Evolutionary conservation across 2,888 invertebrate species (phyloP).

Genomic region (Amorpha juglandis): DNA sequence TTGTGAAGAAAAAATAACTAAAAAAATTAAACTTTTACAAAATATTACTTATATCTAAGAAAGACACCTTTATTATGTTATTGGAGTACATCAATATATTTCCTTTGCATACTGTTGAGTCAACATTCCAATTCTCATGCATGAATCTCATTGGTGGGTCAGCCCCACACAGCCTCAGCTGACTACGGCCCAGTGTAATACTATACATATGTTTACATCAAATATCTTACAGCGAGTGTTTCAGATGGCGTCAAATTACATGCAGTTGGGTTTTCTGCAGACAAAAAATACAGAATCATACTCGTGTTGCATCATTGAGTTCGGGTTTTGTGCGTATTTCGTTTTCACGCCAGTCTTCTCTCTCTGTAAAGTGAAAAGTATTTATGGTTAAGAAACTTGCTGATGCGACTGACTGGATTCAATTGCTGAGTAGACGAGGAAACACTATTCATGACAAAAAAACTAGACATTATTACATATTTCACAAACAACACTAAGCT

Average conservation of each 20-base stretch:
- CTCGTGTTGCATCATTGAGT: conserved; percentile 96
- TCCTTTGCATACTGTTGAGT: not conserved
- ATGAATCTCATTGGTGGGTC: conserved; percentile 8
- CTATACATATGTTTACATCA: not conserved
- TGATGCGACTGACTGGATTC: too few relatives aligned
- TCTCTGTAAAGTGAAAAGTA: conserved; percentile 82
- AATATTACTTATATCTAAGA: not conserved
- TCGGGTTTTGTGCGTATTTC: conserved; percentile 95
- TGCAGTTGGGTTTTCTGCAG: conserved; percentile 88
- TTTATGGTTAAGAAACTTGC: not conserved
- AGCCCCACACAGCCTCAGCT: not conserved
- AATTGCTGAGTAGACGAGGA: too few relatives aligned
- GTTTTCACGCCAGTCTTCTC: conserved; percentile 91
- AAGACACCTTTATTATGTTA: not conserved
- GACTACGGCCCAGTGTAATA: conserved; percentile 17
- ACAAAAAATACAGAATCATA: conserved; percentile 97
- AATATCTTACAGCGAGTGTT: conserved; percentile 2
- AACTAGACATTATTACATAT: too few relatives aligned
- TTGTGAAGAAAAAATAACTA: too few relatives aligned
- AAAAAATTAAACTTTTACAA: not conserved
- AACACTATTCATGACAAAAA: too few relatives aligned
- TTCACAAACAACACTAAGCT: too few relatives aligned
- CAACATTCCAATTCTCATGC: conserved; percentile 10
- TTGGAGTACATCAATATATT: too few relatives aligned
- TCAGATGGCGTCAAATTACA: not conserved